phyloP scores from a whole-genome alignment of 2,797 vertebrate species.

The Neosilurus hyrtlii region DNA sequence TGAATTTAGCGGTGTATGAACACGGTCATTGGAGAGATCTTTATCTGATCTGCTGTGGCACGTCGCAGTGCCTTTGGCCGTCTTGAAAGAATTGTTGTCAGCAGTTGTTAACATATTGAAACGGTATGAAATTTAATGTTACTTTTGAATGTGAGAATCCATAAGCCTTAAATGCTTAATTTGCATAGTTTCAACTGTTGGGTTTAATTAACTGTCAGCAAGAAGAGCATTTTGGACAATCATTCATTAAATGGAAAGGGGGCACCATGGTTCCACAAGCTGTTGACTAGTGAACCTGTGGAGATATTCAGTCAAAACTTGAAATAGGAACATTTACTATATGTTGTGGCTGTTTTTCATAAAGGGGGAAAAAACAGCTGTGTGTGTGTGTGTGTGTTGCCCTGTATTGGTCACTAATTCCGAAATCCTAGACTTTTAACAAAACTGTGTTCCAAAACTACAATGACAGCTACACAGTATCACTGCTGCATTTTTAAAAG shows the following conservation, averaged over 20 bases:
- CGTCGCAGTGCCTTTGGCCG: not conserved
- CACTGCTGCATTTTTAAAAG: too few species aligned
- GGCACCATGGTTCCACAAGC: not conserved
- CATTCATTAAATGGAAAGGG: not conserved
- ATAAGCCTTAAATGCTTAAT: not conserved
- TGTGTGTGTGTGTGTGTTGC: too few species aligned
- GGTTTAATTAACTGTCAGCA: not conserved
- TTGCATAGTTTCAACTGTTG: constrained; percentile 6
- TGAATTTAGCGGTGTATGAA: not conserved
- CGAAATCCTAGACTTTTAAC: too few species aligned
- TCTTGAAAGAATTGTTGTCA: not conserved
- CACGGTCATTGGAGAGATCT: not conserved
- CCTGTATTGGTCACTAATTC: too few species aligned
- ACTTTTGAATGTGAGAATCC: constrained; percentile 1
- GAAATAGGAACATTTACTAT: not conserved
- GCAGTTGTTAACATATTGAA: not conserved
- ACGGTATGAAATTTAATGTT: not conserved
- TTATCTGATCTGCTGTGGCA: not conserved
- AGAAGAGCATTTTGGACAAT: not conserved
- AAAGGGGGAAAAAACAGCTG: not conserved
- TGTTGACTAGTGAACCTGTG: not conserved
- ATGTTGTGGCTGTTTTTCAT: not conserved
- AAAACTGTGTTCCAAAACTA: too few species aligned
- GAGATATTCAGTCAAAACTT: not conserved
- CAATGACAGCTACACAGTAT: too few species aligned